Conservation (phyloP, 1,140 invertebrate species). For the Lepidurus couesii region DNA sequence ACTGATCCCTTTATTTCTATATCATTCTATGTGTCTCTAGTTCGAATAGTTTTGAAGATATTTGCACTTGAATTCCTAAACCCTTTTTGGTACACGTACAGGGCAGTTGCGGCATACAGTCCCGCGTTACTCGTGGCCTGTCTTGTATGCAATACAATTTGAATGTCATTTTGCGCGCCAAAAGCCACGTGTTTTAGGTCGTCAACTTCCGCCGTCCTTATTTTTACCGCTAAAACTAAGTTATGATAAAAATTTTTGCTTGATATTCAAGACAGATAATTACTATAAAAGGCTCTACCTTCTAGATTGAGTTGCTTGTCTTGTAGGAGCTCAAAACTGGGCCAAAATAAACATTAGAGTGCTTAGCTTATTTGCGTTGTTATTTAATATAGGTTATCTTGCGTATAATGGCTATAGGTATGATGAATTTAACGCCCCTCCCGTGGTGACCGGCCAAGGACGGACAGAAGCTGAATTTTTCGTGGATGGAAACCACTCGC, state of each 20-base stretch:
- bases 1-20: no score
- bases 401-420: constrained; percentile 50
- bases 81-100: no score
- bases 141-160: no score
- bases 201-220: neutral
- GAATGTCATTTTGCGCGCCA: no score
- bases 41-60: no score
- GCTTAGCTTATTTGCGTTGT: neutral
- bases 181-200: no score
- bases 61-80: no score
- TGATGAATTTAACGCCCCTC: constrained; percentile 74
- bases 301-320: neutral
- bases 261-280: neutral
- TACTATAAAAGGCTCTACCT: no score
- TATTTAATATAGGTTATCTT: constrained; percentile 43
- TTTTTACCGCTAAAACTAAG: neutral
- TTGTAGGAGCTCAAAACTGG: no score
- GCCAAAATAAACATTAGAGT: neutral
- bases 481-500: constrained; percentile 82
- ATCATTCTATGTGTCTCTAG: no score
- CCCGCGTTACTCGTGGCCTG: no score
- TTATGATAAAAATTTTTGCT: neutral
- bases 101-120: no score
- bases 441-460: constrained; percentile 67
- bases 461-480: constrained; percentile 74